These are phyloP conservation scores for Sycophila sp. DNA, from an alignment of 1,140 invertebrate species.

Conservation along the genomic window DNA sequence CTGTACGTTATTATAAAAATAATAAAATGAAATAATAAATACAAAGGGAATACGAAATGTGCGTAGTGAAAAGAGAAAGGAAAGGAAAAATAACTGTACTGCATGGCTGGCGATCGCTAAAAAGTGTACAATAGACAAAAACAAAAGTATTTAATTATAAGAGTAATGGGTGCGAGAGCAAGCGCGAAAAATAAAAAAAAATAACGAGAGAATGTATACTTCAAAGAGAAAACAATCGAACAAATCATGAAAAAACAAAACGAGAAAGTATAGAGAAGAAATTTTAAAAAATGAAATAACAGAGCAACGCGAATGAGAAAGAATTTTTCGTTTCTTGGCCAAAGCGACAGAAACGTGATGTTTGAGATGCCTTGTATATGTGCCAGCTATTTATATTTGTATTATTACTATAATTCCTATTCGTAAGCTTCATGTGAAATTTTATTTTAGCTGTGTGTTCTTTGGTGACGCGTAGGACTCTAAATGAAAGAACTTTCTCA, in stretches of 20 bases:
- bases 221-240: slow-evolving; percentile 28
- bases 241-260: slow-evolving; percentile 20
- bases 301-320: slow-evolving; percentile 37
- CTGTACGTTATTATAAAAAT: slow-evolving; percentile 20
- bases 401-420: slow-evolving; percentile 52
- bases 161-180: not conserved
- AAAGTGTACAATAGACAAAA: slow-evolving; percentile 24
- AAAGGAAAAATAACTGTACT: too few species aligned
- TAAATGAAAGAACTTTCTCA: not conserved
- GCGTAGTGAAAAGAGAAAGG: not conserved
- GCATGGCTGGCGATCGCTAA: too few species aligned
- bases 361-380: slow-evolving; percentile 61
- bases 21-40: slow-evolving; percentile 6
- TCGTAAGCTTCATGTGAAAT: slow-evolving; percentile 37
- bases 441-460: slow-evolving; percentile 20
- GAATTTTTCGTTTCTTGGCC: slow-evolving; percentile 41
- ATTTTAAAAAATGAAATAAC: slow-evolving; percentile 37
- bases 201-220: slow-evolving; percentile 34
- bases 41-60: not conserved
- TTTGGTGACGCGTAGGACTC: not conserved
- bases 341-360: slow-evolving; percentile 52
- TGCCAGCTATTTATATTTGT: slow-evolving; percentile 61
- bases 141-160: not conserved
- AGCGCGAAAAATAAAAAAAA: not conserved
- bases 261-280: slow-evolving; percentile 29